Conservation (phyloP, 2,113 vertebrate species). For the Phyllostomus hastatus region DNA sequence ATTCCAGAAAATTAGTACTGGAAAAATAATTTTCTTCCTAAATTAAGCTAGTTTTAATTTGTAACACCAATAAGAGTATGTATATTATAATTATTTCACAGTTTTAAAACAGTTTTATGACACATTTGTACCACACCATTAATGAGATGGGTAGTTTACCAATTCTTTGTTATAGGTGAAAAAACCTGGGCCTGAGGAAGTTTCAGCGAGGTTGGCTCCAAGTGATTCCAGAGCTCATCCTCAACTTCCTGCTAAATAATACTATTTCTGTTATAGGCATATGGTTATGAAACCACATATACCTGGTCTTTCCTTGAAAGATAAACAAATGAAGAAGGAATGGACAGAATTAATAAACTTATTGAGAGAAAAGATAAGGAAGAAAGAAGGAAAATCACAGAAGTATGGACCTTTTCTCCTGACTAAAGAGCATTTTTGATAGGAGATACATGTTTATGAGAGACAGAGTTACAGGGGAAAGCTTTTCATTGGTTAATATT, state of each 20-base stretch:
- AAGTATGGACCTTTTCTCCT: not conserved
- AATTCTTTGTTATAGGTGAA: not conserved
- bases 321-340: not conserved
- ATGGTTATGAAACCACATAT: not conserved
- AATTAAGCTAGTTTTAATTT: not conserved
- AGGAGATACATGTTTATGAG: not conserved
- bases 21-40: not conserved
- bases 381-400: not conserved
- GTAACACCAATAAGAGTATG: not conserved
- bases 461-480: not conserved
- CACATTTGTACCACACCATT: not conserved
- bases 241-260: not conserved
- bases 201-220: not conserved
- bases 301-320: not conserved
- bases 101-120: not conserved
- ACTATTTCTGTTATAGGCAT: not conserved
- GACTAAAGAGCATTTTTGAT: not conserved
- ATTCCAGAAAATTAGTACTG: not conserved
- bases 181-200: not conserved
- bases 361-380: not conserved
- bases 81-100: not conserved
- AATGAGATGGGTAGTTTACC: not conserved
- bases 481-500: not conserved
- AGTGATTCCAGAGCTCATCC: not conserved
- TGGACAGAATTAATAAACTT: not conserved